A percentile compares a stretch with the other conserved stretches of the same genome.
These are phyloP conservation scores for Mactra quadrangularis DNA, from an alignment of 1,140 invertebrate species.

Conservation along the genomic window DNA sequence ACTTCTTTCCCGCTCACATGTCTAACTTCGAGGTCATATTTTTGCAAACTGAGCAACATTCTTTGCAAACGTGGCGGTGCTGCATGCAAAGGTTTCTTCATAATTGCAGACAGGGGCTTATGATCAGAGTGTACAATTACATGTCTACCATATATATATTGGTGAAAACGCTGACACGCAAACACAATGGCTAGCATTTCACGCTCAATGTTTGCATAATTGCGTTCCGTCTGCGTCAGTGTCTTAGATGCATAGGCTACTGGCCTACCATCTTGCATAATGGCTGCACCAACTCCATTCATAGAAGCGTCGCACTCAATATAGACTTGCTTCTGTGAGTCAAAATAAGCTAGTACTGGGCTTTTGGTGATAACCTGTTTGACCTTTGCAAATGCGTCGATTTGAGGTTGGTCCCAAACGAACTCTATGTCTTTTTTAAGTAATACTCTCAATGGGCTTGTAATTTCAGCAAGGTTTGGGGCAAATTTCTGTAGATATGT, in stretches of 20 bases:
- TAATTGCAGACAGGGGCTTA: background rate
- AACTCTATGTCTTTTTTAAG: slow-evolving; percentile 50
- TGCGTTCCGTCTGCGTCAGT: slow-evolving; percentile 75
- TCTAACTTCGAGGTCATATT: slow-evolving; percentile 34
- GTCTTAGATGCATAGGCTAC: slow-evolving; percentile 79
- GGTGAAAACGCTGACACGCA: slow-evolving; percentile 30
- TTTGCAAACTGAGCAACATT: slow-evolving; percentile 35
- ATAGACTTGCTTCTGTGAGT: slow-evolving; percentile 16
- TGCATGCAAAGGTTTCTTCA: background rate
- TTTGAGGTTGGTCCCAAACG: slow-evolving; percentile 29
- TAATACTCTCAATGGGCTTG: slow-evolving; percentile 50
- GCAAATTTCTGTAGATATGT: slow-evolving; percentile 73
- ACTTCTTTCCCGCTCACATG: slow-evolving; percentile 5
- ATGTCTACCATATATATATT: slow-evolving; percentile 40
- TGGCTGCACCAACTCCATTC: slow-evolving; percentile 10
- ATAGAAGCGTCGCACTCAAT: background rate
- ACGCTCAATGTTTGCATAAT: slow-evolving; percentile 66
- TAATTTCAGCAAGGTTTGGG: slow-evolving; percentile 51
- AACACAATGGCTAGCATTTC: slow-evolving; percentile 62
- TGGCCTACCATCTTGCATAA: slow-evolving; percentile 72
- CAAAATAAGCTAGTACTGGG: slow-evolving; percentile 53
- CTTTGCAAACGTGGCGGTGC: slow-evolving; percentile 34
- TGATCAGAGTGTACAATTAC: background rate
- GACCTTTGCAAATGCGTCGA: background rate
- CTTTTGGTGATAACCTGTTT: slow-evolving; percentile 28